Evolutionary conservation across 2,797 vertebrate genomes (phyloP), one percentile per base, ranked within the genome.

Genomic region (Argentina silus): DNA sequence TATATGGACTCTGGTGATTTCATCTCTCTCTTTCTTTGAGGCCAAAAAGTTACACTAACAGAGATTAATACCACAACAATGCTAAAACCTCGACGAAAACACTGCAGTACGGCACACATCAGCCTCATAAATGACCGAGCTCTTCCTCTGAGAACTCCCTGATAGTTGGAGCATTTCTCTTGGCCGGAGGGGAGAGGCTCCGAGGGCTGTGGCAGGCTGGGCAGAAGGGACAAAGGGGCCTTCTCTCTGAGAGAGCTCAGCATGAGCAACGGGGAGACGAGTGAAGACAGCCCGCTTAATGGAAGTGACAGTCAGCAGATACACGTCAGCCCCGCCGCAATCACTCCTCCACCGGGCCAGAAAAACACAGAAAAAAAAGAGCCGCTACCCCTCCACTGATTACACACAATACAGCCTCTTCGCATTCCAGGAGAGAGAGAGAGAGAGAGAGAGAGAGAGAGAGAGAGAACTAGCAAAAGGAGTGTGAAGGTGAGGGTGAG

Each of bases 241-340:
- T 76, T 80, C 70, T 55, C 27, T 69, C 27, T 43, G 27, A 68
- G 59, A 78, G 67, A 79, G 70, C 70, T 43, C 47, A 80, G 63
- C 78, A 74, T 72, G 77, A 74, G 74, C 77, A 77, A 83, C 70
- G 73, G 55, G 63, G 47, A 50, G 69, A 45, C 23, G 65, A 79
- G 55, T 78, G 85, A 89, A 79, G 87, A 88, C 87, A 80, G 76
- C 78, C 44, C 44, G 62, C 76, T 92, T 88, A 90, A 90, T 88
- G 83, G 87, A 90, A 89, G 85, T 90, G 88, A 91, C 85, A 89
- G 86, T 91, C 88, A 86, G 86, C 89, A 91, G 83, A 92, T 87
- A 86, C 55, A 23, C 62, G 12, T 70, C 64, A 70, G 72, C 80
- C 75, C 72, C 71, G 72, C 77, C 44, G 3, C 81, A 87, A 80